These are phyloP conservation scores for Neoniphon sammara DNA, from an alignment of 2,797 vertebrate species.

Conservation along the genomic window DNA sequence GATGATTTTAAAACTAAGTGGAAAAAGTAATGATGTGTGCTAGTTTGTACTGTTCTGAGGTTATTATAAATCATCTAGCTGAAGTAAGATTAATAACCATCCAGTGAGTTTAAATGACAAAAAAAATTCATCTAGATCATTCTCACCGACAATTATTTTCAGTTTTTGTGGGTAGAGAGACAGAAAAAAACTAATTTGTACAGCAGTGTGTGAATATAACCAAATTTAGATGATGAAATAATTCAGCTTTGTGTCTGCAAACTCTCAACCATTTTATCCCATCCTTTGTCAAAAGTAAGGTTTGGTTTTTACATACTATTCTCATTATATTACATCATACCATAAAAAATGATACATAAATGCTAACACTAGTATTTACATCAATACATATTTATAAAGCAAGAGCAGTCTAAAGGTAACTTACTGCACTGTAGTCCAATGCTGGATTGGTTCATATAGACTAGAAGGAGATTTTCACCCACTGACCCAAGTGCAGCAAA, in stretches of 20 bases:
- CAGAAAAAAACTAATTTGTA: background rate
- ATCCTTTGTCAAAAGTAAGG: background rate
- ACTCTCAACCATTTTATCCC: background rate
- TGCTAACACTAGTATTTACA: background rate
- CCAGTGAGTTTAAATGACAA: background rate
- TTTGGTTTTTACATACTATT: background rate
- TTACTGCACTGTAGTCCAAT: background rate
- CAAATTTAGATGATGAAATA: background rate
- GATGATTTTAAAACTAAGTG: no score
- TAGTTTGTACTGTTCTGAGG: no score
- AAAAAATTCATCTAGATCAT: background rate
- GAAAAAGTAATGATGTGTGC: no score
- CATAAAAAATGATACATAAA: background rate
- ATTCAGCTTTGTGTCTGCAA: no score
- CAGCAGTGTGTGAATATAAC: background rate
- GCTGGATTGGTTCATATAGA: conserved; percentile 16
- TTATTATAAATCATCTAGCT: no score
- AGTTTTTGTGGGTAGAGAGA: no score
- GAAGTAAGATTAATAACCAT: no score
- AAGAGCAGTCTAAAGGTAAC: background rate
- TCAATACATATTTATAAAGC: background rate
- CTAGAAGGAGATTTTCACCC: conserved; percentile 14
- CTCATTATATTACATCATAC: conserved; percentile 2
- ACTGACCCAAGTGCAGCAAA: conserved; percentile 16
- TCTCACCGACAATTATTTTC: no score